Evolutionary conservation across 2,113 vertebrate genomes (phyloP), one percentile per base, ranked within the genome.

Genomic region (Tonatia bakeri): DNA sequence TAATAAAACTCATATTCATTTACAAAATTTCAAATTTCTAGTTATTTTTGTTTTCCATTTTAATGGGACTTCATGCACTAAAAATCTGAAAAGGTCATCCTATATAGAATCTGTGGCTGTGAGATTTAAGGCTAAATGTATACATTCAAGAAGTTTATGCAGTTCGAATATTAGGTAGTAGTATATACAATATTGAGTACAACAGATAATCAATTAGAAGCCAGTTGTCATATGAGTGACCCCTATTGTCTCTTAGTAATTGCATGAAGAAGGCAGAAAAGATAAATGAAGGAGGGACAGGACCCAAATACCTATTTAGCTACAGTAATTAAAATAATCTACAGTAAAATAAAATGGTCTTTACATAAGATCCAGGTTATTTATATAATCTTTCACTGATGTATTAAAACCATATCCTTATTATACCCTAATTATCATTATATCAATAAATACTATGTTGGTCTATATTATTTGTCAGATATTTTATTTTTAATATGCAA

Each of bases 1-100:
- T 79, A 12, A 43, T 61, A 97, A 95, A 94, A 88, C 69, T 12
- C 33, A 95, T 67, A 87, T 65, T 73, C 40, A 93, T 65, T 92
- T 76, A 11, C 17, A 28, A 92, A 80, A 11, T 0, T 20, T 22
- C 6, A 45, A 56, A 80, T 6, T 38, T 73, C 0, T 31, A 22
- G 17, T 38, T 81, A 47, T 64, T 69, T 91, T 92, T 52, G 6
- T 11, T 90, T 92, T 90, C 3, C 70, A 82, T 84, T 77, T 92
- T 69, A 90, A 84, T 19, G 45, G 65, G 72, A 81, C 10, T 82
- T 38, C 87, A 10, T 83, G 43, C 45, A 36, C 3, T 45, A 0
- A 0, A 94, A 89, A 77, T 16, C 52, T 14, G 45, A 54, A 75
- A 0, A 75, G 15, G 82, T 33, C 72, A 67, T 59, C 5, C 38